Evolutionary conservation across 1,140 invertebrate genomes (phyloP).

Genomic region (Listronotus oregonensis): DNA sequence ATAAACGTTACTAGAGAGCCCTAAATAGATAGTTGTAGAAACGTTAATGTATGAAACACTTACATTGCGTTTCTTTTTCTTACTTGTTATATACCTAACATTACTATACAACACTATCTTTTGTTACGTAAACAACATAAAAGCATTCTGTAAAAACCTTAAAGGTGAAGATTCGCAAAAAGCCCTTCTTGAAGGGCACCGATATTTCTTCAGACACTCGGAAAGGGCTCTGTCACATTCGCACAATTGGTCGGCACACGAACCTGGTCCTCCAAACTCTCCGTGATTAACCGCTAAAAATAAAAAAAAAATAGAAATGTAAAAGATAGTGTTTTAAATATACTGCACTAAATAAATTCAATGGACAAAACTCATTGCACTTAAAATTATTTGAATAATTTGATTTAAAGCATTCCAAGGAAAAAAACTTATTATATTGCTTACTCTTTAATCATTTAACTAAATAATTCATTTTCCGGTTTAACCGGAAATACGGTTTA

Average conservation of each 20-base stretch:
- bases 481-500: too few relatives aligned
- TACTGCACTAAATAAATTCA: too few relatives aligned
- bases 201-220: conserved; percentile 74
- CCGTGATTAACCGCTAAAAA: conserved; percentile 68
- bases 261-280: conserved; percentile 65
- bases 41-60: neutral
- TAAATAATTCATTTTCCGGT: too few relatives aligned
- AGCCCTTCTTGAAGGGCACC: conserved; percentile 73
- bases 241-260: conserved; percentile 79
- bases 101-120: neutral
- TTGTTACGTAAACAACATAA: conserved; percentile 42
- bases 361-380: too few relatives aligned
- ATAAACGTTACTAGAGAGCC: neutral
- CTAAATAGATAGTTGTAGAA: neutral
- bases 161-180: conserved; percentile 73
- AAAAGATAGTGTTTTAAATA: too few relatives aligned
- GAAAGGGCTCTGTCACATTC: conserved; percentile 84
- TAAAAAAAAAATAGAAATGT: conserved; percentile 26
- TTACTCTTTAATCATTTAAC: too few relatives aligned
- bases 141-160: conserved; percentile 70
- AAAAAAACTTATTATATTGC: too few relatives aligned
- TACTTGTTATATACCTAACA: neutral
- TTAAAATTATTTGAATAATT: too few relatives aligned
- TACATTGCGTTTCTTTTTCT: neutral
- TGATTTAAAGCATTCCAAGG: too few relatives aligned